Evolutionary conservation across 1,140 invertebrate genomes (phyloP).

Genomic region (Drosophila nigrodunni): DNA sequence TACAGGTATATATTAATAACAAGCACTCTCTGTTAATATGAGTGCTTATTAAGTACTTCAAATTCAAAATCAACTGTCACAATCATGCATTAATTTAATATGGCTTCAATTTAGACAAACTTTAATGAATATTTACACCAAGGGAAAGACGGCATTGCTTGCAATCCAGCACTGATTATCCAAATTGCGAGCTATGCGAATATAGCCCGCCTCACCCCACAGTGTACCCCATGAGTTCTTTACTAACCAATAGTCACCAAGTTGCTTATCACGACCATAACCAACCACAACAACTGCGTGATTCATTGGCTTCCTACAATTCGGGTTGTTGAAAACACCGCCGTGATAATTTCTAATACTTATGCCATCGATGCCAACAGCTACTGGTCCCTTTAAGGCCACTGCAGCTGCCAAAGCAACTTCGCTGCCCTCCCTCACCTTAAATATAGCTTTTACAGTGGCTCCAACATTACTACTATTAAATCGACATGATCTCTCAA

Average conservation of each 20-base stretch:
- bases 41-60: constrained; percentile 28
- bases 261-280: constrained; percentile 88
- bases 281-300: constrained; percentile 89
- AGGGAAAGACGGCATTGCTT: not conserved
- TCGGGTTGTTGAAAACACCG: not conserved
- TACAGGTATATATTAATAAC: constrained; percentile 1
- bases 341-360: not conserved
- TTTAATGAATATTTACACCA: constrained; percentile 12
- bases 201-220: constrained; percentile 88
- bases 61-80: constrained; percentile 15
- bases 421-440: constrained; percentile 88
- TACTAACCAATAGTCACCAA: constrained; percentile 87
- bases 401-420: constrained; percentile 86
- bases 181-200: constrained; percentile 86
- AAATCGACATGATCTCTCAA: constrained; percentile 84
- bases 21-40: not conserved
- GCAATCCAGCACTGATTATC: constrained; percentile 34
- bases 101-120: no score
- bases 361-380: not conserved
- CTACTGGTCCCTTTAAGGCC: constrained; percentile 16
- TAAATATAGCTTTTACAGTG: constrained; percentile 78
- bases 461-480: constrained; percentile 18
- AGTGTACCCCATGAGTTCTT: constrained; percentile 87
- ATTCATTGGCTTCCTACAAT: constrained; percentile 82
- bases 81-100: not conserved